A percentile compares a stretch with the other conserved stretches of the same genome.
Evolutionary conservation across 2,113 vertebrate species (phyloP).

Genomic region (Conger conger): DNA sequence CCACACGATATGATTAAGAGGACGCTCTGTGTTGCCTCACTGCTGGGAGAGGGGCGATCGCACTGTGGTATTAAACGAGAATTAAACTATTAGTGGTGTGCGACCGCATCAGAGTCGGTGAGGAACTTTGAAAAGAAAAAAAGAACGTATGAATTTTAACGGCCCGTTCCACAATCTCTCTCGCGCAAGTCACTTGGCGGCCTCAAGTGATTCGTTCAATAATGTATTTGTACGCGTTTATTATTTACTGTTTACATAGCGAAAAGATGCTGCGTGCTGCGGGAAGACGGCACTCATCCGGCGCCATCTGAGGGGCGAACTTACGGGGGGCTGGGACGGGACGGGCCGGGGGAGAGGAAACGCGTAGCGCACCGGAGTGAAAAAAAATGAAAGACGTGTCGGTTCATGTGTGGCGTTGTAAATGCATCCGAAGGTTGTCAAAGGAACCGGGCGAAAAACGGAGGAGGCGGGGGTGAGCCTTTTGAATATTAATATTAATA

Average conservation of each 20-base stretch:
- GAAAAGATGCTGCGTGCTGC: constrained; percentile 62
- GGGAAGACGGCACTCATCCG: constrained; percentile 61
- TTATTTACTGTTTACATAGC: constrained; percentile 76
- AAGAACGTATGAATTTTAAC: not conserved
- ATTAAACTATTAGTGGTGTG: not conserved
- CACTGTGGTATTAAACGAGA: not conserved
- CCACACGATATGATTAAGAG: not conserved
- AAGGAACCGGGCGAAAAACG: constrained; percentile 35
- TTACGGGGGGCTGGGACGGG: constrained; percentile 48
- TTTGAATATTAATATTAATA: constrained; percentile 55
- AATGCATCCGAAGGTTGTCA: constrained; percentile 64
- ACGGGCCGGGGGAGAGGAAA: constrained; percentile 37
- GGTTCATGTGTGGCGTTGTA: constrained; percentile 62
- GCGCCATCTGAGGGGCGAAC: constrained; percentile 9
- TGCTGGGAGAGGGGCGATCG: not conserved
- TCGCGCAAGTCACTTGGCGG: constrained; percentile 47
- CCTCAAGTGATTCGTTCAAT: constrained; percentile 73
- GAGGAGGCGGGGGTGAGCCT: constrained; percentile 21
- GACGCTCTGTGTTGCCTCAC: not conserved
- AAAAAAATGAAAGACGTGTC: constrained; percentile 71
- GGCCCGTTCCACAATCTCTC: not conserved
- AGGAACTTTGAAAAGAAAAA: not conserved
- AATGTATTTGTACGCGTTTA: constrained; percentile 74
- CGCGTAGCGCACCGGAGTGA: constrained; percentile 56
- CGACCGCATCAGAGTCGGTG: not conserved